A percentile compares a stretch with the other conserved stretches of the same genome.
Evolutionary conservation across 2,888 invertebrate species (phyloP).

Genomic region (Scaeva pyrastri): DNA sequence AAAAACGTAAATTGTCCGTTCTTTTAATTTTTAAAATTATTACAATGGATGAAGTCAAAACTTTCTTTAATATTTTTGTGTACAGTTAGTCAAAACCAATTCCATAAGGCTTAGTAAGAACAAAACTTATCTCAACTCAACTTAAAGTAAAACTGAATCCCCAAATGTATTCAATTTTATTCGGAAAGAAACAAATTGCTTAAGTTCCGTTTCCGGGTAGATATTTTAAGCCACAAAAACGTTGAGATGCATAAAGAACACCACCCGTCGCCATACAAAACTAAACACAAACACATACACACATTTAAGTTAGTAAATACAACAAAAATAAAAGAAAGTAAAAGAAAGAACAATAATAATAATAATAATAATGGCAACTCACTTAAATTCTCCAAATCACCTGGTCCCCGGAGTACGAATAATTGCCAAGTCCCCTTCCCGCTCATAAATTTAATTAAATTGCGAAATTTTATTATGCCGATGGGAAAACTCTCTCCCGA

Average conservation of each 20-base stretch:
- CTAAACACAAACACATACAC: not conserved
- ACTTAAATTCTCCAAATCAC: constrained; percentile 73
- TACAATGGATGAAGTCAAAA: constrained; percentile 25
- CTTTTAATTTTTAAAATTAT: constrained; percentile 10
- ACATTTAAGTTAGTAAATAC: not conserved
- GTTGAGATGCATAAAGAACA: constrained; percentile 37
- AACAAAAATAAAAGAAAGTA: not conserved
- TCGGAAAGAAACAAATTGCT: constrained; percentile 55
- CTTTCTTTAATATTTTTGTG: not conserved
- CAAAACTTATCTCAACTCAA: constrained; percentile 13
- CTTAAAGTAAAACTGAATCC: constrained; percentile 36
- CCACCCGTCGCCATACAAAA: too few species aligned
- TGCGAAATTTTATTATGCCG: constrained; percentile 69
- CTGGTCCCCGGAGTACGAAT: constrained; percentile 67
- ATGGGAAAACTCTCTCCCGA: constrained; percentile 52
- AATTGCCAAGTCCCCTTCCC: constrained; percentile 60
- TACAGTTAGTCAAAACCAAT: constrained; percentile 6
- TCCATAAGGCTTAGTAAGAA: constrained; percentile 20
- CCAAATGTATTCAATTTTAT: constrained; percentile 52
- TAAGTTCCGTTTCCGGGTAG: constrained; percentile 55
- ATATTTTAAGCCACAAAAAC: constrained; percentile 43
- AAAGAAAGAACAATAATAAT: constrained; percentile 43
- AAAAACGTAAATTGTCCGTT: not conserved
- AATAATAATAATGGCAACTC: constrained; percentile 73
- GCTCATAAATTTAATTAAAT: constrained; percentile 74